Base-by-base conservation (phyloP, 2,888 invertebrate genomes). In the Macrostomum cliftonense region DNA sequence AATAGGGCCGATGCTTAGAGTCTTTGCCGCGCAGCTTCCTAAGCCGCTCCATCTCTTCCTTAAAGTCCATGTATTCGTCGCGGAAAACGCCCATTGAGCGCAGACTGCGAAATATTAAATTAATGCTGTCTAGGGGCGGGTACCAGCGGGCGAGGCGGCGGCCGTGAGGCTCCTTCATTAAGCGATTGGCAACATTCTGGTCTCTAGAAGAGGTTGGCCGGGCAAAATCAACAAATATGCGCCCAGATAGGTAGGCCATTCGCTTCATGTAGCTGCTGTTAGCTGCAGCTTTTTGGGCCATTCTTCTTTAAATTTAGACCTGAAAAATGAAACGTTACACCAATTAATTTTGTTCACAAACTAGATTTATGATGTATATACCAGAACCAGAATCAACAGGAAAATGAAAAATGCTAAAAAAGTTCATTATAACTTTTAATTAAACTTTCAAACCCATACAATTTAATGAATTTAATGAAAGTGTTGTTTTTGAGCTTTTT, bases 1-100 rank as follows among this genome's bases (percentile, higher is more conserved):
- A 14, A 14, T 43, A 20, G 4, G 14, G n/a, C 5, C 5, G 2
- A 20, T 43, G 20, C 21, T 14, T n/a, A 21, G 14, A 21, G 9
- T 19, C n/a, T 45, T 47, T 47, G 12, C 47, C 47, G 13, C 45
- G 44, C n/a, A 47, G 42, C 47, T 47, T 45, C 14, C 47, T 47
- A 19, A 47, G 21, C 17, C 47, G 47, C 9, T 43, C 16, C 47
- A 47, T 47, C 39, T 47, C 47, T 14, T 47, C 47, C 17, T 47
- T 43, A 17, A 47, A 47, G 17, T 47, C 47, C n/a, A 9, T 4
- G 17, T 47, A 39, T 14, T 47, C 47, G 44, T 47, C 47, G 9
- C 47, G 5, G 21, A 19, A 47, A 9, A 38, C 43, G 19, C 47
- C 47, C 13, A 38, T 17, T 9, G 16, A 39, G 16, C 47, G 44